A percentile compares a stretch with the other conserved stretches of the same genome.
These are phyloP conservation scores for Parasteatoda lunata DNA, from an alignment of 2,888 invertebrate species.

Conservation along the genomic window DNA sequence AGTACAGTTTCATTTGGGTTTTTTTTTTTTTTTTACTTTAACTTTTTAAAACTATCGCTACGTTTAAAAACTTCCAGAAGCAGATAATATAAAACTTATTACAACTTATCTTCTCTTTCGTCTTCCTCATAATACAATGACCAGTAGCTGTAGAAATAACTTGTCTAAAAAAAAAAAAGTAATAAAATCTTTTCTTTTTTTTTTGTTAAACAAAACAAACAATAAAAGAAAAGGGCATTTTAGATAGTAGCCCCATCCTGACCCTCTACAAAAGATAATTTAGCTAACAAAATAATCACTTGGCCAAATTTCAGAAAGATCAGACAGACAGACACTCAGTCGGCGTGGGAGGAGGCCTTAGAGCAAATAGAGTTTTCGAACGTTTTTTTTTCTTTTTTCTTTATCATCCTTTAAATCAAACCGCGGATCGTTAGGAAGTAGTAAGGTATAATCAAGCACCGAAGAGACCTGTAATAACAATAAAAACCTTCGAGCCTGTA, in stretches of 20 bases:
- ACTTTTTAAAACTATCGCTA: not conserved
- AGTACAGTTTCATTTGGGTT: not conserved
- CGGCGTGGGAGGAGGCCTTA: constrained; percentile 33
- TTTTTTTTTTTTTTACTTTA: not conserved
- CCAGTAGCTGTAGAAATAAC: not conserved
- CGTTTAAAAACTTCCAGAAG: not conserved
- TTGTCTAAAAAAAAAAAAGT: not conserved
- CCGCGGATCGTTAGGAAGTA: constrained; percentile 58
- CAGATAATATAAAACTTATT: too few species aligned
- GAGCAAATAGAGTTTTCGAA: constrained; percentile 66
- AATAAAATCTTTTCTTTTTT: not conserved
- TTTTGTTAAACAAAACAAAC: not conserved
- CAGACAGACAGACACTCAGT: constrained; percentile 33
- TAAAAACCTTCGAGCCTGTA: constrained; percentile 15
- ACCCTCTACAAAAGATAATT: constrained; percentile 47
- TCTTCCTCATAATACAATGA: not conserved
- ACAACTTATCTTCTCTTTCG: not conserved
- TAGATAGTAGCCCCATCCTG: not conserved
- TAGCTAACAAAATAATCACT: constrained; percentile 55
- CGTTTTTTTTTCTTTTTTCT: constrained; percentile 26
- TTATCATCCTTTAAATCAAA: constrained; percentile 34
- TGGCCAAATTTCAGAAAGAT: not conserved
- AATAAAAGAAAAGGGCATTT: not conserved
- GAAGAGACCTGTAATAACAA: constrained; percentile 28
- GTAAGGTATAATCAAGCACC: constrained; percentile 48